phyloP scores from a whole-genome alignment of 64 coral and sea anemone genomes.

The Trachythela sp. region DNA sequence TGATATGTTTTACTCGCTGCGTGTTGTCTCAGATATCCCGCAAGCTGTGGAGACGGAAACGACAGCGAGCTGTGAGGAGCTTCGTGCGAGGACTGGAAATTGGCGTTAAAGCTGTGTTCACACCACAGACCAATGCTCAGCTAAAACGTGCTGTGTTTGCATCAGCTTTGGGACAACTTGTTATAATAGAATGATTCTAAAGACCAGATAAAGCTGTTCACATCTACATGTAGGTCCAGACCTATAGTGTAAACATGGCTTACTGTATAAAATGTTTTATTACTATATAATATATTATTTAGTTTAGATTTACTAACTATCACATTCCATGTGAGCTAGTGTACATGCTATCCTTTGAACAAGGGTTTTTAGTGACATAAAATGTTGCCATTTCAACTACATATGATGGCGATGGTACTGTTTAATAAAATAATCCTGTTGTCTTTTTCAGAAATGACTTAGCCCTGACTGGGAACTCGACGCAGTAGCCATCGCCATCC shows the following conservation, averaged over 20 bases:
- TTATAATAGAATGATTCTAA: neutral
- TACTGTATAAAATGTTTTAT: neutral
- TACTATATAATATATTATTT: neutral
- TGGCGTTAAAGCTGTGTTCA: no score
- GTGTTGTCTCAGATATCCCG: no score
- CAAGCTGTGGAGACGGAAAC: no score
- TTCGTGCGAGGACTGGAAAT: no score
- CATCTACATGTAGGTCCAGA: neutral
- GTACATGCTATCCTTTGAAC: neutral
- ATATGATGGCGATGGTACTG: neutral
- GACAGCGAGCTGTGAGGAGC: no score
- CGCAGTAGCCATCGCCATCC: neutral
- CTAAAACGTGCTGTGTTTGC: no score
- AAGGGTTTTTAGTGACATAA: conserved; percentile 1
- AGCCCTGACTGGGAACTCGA: conserved; percentile 15
- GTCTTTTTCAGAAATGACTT: neutral
- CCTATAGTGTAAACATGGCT: no score
- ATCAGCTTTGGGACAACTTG: neutral
- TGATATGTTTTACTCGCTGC: no score
- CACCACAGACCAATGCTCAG: no score
- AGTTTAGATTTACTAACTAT: no score
- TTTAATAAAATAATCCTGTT: neutral
- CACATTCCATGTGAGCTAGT: no score
- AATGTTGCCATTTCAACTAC: neutral
- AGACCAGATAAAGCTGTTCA: neutral